Percentiles rank a stretch among this genome's conserved stretches.
Evolutionary conservation across 2,113 vertebrate genomes (phyloP).

Genomic region (Chloroceryle aenea): DNA sequence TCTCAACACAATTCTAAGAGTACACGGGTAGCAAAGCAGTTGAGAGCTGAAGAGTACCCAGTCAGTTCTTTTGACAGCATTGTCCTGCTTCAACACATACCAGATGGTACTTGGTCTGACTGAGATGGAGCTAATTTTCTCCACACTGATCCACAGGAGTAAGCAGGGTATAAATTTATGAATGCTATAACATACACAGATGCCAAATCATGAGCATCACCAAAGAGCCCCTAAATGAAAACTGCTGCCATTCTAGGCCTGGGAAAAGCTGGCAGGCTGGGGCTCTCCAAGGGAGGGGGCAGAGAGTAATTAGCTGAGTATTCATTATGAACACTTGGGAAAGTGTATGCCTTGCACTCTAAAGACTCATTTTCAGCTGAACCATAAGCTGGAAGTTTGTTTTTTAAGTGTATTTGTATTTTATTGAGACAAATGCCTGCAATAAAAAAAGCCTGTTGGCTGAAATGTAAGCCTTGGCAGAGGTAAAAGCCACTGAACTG

Average conservation of each 20-base stretch:
- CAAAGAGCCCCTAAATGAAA: conserved; percentile 14
- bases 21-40: background rate
- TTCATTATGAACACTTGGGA: background rate
- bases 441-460: background rate
- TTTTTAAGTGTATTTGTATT: background rate
- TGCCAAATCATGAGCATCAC: background rate
- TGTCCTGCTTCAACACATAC: background rate
- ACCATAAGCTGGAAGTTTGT: background rate
- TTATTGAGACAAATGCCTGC: background rate
- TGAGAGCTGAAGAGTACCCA: background rate
- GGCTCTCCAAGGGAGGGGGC: background rate
- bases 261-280: background rate
- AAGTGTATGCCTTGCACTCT: background rate
- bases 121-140: too few relatives aligned
- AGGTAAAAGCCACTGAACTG: background rate
- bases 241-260: background rate
- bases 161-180: background rate
- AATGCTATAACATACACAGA: background rate
- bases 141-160: background rate
- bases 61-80: background rate
- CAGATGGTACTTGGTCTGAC: too few relatives aligned
- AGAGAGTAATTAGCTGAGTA: background rate
- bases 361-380: background rate
- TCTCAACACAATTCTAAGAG: background rate
- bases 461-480: background rate